phyloP scores from a whole-genome alignment of 2,797 vertebrate species.

The Acropternis orthonyx region DNA sequence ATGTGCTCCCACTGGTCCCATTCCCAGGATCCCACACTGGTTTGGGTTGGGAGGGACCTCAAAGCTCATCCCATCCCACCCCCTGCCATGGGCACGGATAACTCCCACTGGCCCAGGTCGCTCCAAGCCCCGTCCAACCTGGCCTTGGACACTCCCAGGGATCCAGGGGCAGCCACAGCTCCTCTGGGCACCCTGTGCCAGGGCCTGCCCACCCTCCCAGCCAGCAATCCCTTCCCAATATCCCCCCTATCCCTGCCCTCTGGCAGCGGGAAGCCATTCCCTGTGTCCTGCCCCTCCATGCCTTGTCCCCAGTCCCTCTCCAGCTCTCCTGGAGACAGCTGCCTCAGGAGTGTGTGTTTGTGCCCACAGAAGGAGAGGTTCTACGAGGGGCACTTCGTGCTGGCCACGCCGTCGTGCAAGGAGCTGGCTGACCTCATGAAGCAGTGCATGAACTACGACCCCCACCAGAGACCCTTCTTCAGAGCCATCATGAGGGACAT shows the following conservation, averaged over 20 bases:
- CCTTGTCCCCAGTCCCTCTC: background rate
- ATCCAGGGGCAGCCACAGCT: background rate
- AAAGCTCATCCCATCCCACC: background rate
- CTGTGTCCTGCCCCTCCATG: too few relatives aligned
- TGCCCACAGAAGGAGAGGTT: constrained; percentile 91
- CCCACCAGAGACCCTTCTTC: constrained; percentile 94
- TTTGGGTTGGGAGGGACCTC: background rate
- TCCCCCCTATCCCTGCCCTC: background rate
- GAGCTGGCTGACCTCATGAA: constrained; percentile 95
- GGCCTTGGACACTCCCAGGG: background rate
- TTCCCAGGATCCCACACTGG: background rate
- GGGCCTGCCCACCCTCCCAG: background rate
- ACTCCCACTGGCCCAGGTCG: background rate
- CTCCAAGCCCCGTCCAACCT: background rate
- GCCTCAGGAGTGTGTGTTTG: background rate
- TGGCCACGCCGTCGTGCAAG: constrained; percentile 88
- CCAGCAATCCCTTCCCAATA: background rate
- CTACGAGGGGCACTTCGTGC: constrained; percentile 86
- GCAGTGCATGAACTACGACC: constrained; percentile 97
- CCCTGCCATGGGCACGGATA: background rate
- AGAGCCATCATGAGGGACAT: constrained; percentile 96
- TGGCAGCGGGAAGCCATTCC: background rate
- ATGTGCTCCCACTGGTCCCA: background rate
- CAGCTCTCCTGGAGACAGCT: background rate
- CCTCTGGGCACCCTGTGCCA: background rate